These are phyloP conservation scores for Axis porcinus DNA, from an alignment of 2,113 vertebrate species.

Conservation along the genomic window DNA sequence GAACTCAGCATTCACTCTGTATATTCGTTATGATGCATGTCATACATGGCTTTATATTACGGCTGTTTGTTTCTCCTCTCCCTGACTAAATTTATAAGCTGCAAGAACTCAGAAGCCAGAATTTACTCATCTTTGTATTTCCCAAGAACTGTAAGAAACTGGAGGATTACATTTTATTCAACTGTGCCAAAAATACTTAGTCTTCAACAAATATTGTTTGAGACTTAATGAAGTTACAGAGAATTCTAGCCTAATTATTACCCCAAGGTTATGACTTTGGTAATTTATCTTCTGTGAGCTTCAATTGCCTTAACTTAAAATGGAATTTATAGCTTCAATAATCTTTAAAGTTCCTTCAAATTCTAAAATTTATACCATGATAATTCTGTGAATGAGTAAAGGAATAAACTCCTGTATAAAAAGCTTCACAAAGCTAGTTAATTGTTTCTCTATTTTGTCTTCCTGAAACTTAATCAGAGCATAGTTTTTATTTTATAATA, in stretches of 20 bases:
- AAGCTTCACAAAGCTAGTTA: neutral
- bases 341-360: neutral
- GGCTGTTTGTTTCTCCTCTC: neutral
- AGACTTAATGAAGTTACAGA: neutral
- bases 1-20: neutral
- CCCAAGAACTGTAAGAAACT: neutral
- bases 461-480: neutral
- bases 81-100: neutral
- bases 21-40: neutral
- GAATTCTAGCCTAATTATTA: neutral
- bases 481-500: neutral
- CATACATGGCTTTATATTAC: neutral
- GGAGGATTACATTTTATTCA: neutral
- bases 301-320: neutral
- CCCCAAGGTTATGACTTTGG: neutral
- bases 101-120: conserved; percentile 13
- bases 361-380: neutral
- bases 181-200: neutral
- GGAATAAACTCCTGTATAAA: conserved; percentile 24
- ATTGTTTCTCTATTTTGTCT: conserved; percentile 19
- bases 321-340: neutral
- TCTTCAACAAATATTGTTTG: neutral
- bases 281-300: neutral
- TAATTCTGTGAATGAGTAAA: neutral
- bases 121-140: conserved; percentile 28